Evolutionary conservation across 2,113 vertebrate genomes (phyloP).

Genomic region (Riparia riparia): DNA sequence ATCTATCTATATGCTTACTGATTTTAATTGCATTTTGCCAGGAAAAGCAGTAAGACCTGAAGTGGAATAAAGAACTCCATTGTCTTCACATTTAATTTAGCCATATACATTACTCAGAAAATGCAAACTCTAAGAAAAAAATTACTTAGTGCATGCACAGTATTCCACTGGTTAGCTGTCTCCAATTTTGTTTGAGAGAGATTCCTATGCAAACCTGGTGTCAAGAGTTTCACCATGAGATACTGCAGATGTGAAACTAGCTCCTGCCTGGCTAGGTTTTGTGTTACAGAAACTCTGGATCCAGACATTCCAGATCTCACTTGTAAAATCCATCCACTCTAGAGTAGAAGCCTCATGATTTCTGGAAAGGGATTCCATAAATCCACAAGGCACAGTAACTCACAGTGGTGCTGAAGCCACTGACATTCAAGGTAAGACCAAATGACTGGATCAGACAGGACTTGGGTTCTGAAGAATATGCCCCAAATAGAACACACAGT

Average conservation of each 20-base stretch:
- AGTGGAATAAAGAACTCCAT: not conserved
- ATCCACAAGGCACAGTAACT: not conserved
- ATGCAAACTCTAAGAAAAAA: not conserved
- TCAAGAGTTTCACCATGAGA: not conserved
- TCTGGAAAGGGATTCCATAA: not conserved
- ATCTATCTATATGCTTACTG: not conserved
- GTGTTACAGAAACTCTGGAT: not conserved
- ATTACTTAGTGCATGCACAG: not conserved
- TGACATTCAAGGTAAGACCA: not conserved
- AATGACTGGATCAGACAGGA: not conserved
- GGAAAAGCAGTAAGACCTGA: not conserved
- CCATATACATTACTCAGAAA: not conserved
- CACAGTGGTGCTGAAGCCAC: not conserved
- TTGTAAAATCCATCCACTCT: not conserved
- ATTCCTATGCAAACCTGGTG: not conserved
- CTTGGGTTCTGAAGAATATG: not conserved
- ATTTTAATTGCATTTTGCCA: constrained; percentile 25
- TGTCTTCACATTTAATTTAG: not conserved
- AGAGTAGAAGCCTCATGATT: not conserved
- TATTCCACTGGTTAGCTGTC: not conserved
- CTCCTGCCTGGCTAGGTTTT: not conserved
- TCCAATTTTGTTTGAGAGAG: not conserved
- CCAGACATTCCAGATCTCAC: not conserved
- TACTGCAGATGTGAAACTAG: not conserved
- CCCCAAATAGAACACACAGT: fast-evolving